phyloP scores from a whole-genome alignment of 2,888 invertebrate genomes.

The Drosophila greeni region DNA sequence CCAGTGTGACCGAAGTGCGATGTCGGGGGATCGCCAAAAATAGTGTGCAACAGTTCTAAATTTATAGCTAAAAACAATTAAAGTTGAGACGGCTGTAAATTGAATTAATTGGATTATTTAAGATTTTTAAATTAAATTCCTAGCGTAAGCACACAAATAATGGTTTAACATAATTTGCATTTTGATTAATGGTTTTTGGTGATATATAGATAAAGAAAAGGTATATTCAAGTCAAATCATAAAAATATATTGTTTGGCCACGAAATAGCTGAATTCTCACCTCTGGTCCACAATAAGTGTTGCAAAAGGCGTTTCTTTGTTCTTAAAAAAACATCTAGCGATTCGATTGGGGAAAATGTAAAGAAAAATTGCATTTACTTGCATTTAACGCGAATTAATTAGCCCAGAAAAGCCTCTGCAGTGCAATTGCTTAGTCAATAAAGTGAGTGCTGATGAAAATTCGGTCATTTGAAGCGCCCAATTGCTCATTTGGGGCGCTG shows the following conservation, averaged over 20 bases:
- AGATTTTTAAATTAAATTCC: too few relatives aligned
- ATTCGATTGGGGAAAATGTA: slow-evolving; percentile 62
- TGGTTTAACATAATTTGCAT: too few relatives aligned
- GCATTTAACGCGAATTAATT: slow-evolving; percentile 53
- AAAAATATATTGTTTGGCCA: background rate
- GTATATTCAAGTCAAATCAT: background rate
- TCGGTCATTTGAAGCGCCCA: background rate
- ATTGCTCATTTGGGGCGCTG: slow-evolving; percentile 23
- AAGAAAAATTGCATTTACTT: slow-evolving; percentile 61
- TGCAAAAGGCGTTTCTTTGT: slow-evolving; percentile 33
- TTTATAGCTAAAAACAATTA: background rate
- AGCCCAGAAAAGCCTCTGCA: slow-evolving; percentile 45
- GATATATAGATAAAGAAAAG: too few relatives aligned
- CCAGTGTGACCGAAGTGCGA: slow-evolving; percentile 20
- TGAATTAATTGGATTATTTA: too few relatives aligned
- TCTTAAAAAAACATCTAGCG: slow-evolving; percentile 32
- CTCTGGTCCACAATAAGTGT: background rate
- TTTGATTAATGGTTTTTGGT: too few relatives aligned
- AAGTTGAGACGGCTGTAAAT: too few relatives aligned
- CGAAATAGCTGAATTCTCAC: background rate
- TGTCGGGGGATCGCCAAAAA: background rate
- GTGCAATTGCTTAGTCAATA: slow-evolving; percentile 54
- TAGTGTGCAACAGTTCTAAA: background rate
- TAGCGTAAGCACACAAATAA: too few relatives aligned
- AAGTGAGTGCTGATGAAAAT: slow-evolving; percentile 56